Conservation (phyloP, 2,888 invertebrate genomes). For the Apamea sordens region DNA sequence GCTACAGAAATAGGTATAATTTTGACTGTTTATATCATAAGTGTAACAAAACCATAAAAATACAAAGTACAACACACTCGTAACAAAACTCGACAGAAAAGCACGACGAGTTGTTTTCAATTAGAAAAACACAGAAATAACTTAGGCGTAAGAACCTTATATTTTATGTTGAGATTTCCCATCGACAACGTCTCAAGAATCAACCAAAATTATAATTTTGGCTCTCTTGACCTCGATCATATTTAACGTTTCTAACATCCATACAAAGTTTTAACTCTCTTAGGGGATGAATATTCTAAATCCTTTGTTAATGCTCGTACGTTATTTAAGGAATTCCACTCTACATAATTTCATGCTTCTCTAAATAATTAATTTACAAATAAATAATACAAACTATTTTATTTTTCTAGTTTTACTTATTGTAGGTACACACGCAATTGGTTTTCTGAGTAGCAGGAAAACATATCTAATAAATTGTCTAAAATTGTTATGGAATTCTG, state of each 20-base stretch:
- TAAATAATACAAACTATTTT: not conserved
- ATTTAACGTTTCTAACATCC: not conserved
- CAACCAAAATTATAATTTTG: too few species aligned
- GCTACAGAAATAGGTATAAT: too few species aligned
- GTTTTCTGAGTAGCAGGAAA: not conserved
- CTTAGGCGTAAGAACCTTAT: too few species aligned
- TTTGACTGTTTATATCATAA: too few species aligned
- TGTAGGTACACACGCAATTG: too few species aligned
- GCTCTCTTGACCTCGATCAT: not conserved
- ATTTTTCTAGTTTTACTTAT: not conserved
- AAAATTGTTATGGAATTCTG: not conserved
- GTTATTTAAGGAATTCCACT: not conserved
- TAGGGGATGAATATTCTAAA: not conserved
- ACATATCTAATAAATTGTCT: not conserved
- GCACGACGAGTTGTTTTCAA: too few species aligned
- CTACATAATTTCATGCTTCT: not conserved
- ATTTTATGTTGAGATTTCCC: not conserved
- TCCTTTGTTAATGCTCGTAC: not conserved
- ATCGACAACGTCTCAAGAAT: not conserved
- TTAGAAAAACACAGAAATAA: too few species aligned
- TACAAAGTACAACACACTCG: too few species aligned
- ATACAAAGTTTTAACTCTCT: not conserved
- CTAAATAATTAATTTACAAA: not conserved
- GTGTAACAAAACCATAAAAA: too few species aligned
- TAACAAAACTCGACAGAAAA: too few species aligned